Conservation (phyloP, 2,797 vertebrate species). For the Cyclopterus lumpus region DNA sequence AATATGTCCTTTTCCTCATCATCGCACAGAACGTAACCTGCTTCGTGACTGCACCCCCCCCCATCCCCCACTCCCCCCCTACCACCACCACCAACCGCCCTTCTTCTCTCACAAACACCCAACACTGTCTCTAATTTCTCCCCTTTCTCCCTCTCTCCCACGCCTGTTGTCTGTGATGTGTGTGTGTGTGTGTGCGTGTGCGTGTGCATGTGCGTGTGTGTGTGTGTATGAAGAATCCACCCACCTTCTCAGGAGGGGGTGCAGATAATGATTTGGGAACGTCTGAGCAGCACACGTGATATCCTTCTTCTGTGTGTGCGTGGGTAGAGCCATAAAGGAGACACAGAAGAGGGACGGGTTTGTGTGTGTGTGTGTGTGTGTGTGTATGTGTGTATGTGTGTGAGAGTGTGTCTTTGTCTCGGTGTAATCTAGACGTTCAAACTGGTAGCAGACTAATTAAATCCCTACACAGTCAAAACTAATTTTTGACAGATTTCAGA, state of each 20-base stretch:
- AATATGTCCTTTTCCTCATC: conserved; percentile 53
- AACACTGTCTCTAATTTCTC: conserved; percentile 51
- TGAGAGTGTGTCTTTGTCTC: conserved; percentile 7
- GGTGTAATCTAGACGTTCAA: conserved; percentile 33
- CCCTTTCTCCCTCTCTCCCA: conserved; percentile 69
- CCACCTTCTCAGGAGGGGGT: conserved; percentile 81
- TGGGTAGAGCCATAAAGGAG: conserved; percentile 74
- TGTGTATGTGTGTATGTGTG: not conserved
- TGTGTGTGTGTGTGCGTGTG: conserved; percentile 46
- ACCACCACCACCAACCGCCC: not conserved
- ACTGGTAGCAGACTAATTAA: conserved; percentile 27
- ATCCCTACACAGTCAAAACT: conserved; percentile 5
- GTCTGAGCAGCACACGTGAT: conserved; percentile 74
- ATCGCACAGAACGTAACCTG: conserved; percentile 47
- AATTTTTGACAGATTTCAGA: conserved; percentile 9
- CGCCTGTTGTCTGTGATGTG: conserved; percentile 68
- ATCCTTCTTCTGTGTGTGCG: conserved; percentile 71
- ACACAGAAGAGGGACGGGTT: conserved; percentile 42
- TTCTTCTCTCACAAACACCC: conserved; percentile 55
- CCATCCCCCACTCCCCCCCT: not conserved
- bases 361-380: conserved; percentile 40
- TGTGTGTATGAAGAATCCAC: conserved; percentile 64
- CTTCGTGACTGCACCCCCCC: conserved; percentile 62
- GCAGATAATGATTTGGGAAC: conserved; percentile 83
- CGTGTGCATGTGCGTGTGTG: conserved; percentile 26